Evolutionary conservation across 2,797 vertebrate species (phyloP), one percentile per base, ranked within the genome.

Genomic region (Scomberomorus guttatus): DNA sequence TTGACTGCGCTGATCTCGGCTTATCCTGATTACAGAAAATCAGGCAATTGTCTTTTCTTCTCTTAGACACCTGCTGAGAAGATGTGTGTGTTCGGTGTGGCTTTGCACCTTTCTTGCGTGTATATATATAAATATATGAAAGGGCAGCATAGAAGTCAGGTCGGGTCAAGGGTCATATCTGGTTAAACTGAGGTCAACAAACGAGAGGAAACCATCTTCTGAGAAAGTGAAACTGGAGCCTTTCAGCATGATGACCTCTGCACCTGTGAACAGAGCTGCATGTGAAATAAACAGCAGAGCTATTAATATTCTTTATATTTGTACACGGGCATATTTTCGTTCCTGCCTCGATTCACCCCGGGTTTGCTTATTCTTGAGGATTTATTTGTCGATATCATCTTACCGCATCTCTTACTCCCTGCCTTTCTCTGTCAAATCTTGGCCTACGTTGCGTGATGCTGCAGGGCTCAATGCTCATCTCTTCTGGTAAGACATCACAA

Each of bases 201-300:
- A 29, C 3, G 17, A 37, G 61, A 72, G 77, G 57, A 78, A 60
- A 70, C 27, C 37, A 56, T 34, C 74, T 73, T 78, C 67, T 86
- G 90, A 82, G 88, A 91, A 90, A 85, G 79, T 88, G 90, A 89
- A 92, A 93, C 65, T 15, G 3, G 87, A 93, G 68, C 64, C 76
- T 75, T 78, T 73, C 62, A 52, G 42, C 32, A 14, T 5, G 46
- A 50, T 59, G 83, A 89, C 82, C 66, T 64, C 57, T 9, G 18
- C 46, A 50, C 18, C 46, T 50, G 46, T 50, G 46, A 20, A 50
- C 46, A 9, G 18, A 50, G 46, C 46, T 50, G 6, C 18, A 9
- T 50, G 18, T 20, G 18, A 50, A 86, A 79, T 32, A 73, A 82
- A 71, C 55, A 81, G 34, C 48, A 57, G 20, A 64, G 32, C 82